Base-by-base conservation (phyloP, 2,888 invertebrate genomes). In the Ypsolopha sequella region DNA sequence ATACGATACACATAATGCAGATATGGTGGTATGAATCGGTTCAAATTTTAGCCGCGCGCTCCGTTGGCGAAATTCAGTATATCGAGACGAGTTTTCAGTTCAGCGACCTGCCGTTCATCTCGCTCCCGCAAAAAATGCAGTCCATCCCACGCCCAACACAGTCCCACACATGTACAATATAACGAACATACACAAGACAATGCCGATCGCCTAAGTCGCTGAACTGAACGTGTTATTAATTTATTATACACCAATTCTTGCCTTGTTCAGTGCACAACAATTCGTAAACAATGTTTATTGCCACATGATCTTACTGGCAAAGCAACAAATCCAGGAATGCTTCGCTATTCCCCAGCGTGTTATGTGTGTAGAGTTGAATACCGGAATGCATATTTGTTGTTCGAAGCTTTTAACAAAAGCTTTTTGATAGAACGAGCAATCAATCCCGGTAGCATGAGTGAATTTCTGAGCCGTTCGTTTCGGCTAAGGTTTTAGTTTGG, bases 71-170 rank as follows among this genome's bases (percentile, higher is more conserved):
- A 76, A 72, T 81, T 80, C 68, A 72, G 76, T 67, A 70, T 10
- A 36, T 71, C 73, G 76, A 78, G 80, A 75, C 76, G 68, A 67
- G 68, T 64, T 65, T 66, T 60, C 66, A 68, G 85, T 78, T 85
- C 82, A 76, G 70, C 64, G 77, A 78, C 76, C 80, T 70, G 61
- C 68, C 74, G 76, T 77, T 80, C 81, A 78, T 84, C 77, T 81
- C 70, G 63, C 64, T 70, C 65, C 69, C 73, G 80, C 84, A 86
- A 86, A 86, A 86, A 86, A 82, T 86, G 84, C 82, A 86, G 69
- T 73, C 71, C 82, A 75, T 78, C 84, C 82, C 84, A 82, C 85
- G 76, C 73, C 69, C 70, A 80, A 79, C 76, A 73, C 75, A 52
- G 68, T 72, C 73, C 77, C 76, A 74, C 77, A 76, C 78, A 64